Evolutionary conservation across 2,797 vertebrate species (phyloP), one percentile per base, ranked within the genome.

Genomic region (Rhabdomys pumilio): DNA sequence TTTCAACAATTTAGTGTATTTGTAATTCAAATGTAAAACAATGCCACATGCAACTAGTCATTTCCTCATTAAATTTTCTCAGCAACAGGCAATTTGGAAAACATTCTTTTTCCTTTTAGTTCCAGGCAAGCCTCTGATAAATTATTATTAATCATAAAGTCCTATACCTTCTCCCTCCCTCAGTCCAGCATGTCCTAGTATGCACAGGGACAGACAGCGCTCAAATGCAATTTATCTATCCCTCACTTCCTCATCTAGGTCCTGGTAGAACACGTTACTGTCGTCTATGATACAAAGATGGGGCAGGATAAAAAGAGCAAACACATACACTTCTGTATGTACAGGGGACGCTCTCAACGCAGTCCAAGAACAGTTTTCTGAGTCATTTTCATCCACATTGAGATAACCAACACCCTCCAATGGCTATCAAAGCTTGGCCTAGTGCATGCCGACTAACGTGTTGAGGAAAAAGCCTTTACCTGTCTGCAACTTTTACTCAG

Each of bases 361-460:
- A 93, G 86, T 0, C 0, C 15, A 85, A 93, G 38, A 93, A 57
- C 13, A 47, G 80, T 91, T 63, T 88, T 92, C 3, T 84, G 88
- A 96, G 69, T 88, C 88, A 93, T 41, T 41, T 96, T 82, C 91
- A 91, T 81, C 95, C 86, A 94, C 61, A 95, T 50, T n/a, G 93
- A 87, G 53, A 94, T 85, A 96, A 91, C 94, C 84, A 96, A 88
- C 31, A 89, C 47, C 79, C 76, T 95, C 79, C 76, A 90, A 85
- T 3, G 65, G 82, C 55, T 69, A 69, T 6, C 81, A 38, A 93
- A 44, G 50, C 80, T 80, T 86, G 65, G 44, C 84, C 75, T 14
- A 53, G 50, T 20, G 12, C 12, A 76, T 29, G 50, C 85, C 53
- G 80, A 72, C 11, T 50, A 95, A 55, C 80, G 73, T 0, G 17